Conservation (phyloP, 2,113 vertebrate species). For the Piaya cayana region DNA sequence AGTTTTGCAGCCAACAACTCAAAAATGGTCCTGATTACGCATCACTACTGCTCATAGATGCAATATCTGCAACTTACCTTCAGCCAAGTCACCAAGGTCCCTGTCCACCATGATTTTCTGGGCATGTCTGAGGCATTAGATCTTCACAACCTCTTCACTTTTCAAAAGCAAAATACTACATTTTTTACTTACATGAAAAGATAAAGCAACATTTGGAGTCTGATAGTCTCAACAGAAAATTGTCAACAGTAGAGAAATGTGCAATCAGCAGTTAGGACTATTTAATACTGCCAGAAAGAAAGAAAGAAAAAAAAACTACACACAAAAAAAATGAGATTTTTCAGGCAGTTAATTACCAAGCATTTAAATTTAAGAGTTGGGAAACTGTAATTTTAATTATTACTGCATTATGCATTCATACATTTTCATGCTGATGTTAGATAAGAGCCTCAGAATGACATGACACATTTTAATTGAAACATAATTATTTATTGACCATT, state of each 20-base stretch:
- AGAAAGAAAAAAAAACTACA: background rate
- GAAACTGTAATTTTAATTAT: slow-evolving; percentile 34
- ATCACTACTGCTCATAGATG: background rate
- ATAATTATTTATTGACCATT: background rate
- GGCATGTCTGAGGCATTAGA: background rate
- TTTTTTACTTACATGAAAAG: background rate
- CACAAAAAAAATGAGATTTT: background rate
- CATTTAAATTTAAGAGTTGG: slow-evolving; percentile 16
- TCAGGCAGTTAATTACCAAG: slow-evolving; percentile 1
- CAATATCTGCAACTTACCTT: background rate
- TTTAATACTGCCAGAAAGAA: background rate
- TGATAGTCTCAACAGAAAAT: background rate
- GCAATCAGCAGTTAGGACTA: background rate
- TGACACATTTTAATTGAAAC: slow-evolving; percentile 28
- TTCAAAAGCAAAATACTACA: accelerated
- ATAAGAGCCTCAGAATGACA: background rate
- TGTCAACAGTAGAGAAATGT: background rate
- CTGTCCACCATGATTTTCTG: background rate
- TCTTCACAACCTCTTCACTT: background rate
- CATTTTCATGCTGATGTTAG: background rate
- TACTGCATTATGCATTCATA: background rate
- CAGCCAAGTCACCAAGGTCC: background rate
- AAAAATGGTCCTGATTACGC: accelerated
- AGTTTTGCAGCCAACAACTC: accelerated
- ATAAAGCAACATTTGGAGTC: background rate